Evolutionary conservation across 2,797 vertebrate genomes (phyloP).

Genomic region (Staurois parvus): DNA sequence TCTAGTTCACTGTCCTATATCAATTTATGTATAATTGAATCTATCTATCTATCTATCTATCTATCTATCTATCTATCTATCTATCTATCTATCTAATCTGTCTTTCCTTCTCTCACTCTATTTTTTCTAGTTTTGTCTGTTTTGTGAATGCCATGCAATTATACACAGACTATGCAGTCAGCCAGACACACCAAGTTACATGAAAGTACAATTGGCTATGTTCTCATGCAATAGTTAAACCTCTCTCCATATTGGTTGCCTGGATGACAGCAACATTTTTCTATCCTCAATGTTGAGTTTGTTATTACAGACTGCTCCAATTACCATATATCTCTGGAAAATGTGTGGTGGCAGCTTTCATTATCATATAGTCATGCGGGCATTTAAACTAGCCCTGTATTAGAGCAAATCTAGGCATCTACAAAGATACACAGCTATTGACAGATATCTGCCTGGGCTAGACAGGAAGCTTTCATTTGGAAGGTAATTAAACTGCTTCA

Average conservation of each 20-base stretch:
- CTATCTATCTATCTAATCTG: no score
- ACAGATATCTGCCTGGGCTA: constrained; percentile 19
- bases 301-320: not conserved
- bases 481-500: constrained; percentile 30
- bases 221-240: not conserved
- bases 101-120: no score
- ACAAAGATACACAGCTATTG: not conserved
- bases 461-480: constrained; percentile 22
- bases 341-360: not conserved
- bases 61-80: no score
- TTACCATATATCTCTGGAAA: not conserved
- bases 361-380: not conserved
- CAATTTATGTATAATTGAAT: no score
- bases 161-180: not conserved
- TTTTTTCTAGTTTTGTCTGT: no score
- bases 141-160: not conserved
- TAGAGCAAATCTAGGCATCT: not conserved
- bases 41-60: no score
- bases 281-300: not conserved
- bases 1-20: no score
- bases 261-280: not conserved
- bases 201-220: not conserved
- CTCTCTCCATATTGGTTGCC: not conserved
- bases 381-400: not conserved
- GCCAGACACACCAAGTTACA: not conserved